A percentile compares a stretch with the other conserved stretches of the same genome.
Conservation (phyloP, 2,797 vertebrate species). For the Micrastur ruficollis region DNA sequence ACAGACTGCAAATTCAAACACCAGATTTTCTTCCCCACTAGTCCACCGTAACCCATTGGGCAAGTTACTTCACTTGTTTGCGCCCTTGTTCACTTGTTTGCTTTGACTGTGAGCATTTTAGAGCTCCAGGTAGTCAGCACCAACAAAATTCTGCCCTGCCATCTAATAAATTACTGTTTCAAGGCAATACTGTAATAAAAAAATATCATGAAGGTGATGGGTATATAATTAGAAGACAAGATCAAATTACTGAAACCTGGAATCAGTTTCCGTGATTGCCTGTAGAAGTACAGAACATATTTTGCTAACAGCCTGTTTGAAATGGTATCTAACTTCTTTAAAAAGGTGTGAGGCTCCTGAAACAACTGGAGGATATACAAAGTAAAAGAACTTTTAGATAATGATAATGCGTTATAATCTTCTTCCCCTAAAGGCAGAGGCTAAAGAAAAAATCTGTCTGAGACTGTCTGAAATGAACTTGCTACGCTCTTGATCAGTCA, state of each 20-base stretch:
- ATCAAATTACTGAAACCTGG: not conserved
- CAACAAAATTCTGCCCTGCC: not conserved
- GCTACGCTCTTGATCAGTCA: slow-evolving; percentile 80
- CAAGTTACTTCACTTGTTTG: not conserved
- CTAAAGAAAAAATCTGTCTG: slow-evolving; percentile 79
- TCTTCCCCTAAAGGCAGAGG: slow-evolving; percentile 74
- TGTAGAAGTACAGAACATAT: not conserved
- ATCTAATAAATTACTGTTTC: not conserved
- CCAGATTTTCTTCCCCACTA: not conserved
- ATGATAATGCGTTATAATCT: slow-evolving; percentile 76
- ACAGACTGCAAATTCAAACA: not conserved
- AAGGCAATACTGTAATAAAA: not conserved
- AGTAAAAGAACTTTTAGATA: slow-evolving; percentile 56
- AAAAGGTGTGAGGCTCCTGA: not conserved
- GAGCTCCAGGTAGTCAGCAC: not conserved
- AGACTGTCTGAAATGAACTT: slow-evolving; percentile 82
- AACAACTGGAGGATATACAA: slow-evolving; percentile 10
- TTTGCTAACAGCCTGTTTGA: not conserved
- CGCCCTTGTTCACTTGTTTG: not conserved
- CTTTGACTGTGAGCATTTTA: not conserved
- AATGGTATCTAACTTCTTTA: not conserved
- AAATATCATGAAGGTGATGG: not conserved
- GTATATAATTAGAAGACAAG: not conserved
- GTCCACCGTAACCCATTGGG: not conserved
- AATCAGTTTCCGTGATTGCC: not conserved